Evolutionary conservation across 2,888 invertebrate genomes (phyloP), one percentile per base, ranked within the genome.

Genomic region (Nomada lathburiana): DNA sequence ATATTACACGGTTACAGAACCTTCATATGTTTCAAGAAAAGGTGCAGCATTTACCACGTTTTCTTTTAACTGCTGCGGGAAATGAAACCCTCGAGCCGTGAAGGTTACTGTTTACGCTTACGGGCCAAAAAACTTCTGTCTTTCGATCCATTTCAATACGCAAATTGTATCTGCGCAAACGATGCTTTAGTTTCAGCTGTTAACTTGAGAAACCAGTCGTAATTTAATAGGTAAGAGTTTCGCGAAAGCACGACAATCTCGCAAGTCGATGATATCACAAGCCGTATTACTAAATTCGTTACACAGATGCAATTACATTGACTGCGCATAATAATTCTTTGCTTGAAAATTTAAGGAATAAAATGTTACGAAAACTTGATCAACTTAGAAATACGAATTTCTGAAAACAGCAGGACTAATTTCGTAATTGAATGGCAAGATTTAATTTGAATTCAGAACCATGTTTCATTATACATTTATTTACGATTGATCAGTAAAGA

Each of bases 151-250:
- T 71, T 76, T 67, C 65, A 60, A 29, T 29, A 29, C 29, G 29
- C 36, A 36, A 47, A 47, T 47, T 16, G 67, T 47, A 50, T 59
- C 36, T 55, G 55, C 3, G 20, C 50, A 69, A 69, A 59, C 11
- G 57, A 69, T 55, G 55, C 29, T 57, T 57, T 52, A 64, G 44
- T 52, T 20, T 5, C 63, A 5, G 10, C 23, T 44, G n/a, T 20
- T 42, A 52, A 64, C 44, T 5, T 29, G 47, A 42, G 59, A 29
- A 63, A 75, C 57, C 68, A 64, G 59, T 69, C 63, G 62, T 18
- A 76, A 71, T 63, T 65, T 67, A 80, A 65, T 76, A 76, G 76
- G 47, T 52, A 36, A 7, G 36, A 7, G 64, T 11, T 29, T 50
- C 23, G 65, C 26, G 68, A 47, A 65, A 65, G 23, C 64, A 36